Conservation (phyloP, 2,797 vertebrate genomes). For the Synanceia verrucosa region DNA sequence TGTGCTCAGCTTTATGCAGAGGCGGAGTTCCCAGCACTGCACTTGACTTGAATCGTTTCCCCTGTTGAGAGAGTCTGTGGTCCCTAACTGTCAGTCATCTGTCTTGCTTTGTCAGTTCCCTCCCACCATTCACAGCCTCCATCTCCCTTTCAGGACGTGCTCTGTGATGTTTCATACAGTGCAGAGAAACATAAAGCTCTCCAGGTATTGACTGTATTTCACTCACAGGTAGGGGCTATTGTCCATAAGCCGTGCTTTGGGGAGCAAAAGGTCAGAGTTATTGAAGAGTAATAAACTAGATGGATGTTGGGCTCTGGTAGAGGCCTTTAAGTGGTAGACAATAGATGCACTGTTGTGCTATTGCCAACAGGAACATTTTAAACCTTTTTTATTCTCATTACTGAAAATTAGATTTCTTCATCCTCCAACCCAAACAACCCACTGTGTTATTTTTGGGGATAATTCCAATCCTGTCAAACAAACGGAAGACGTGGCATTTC, state of each 20-base stretch:
- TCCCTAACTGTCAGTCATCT: constrained; percentile 63
- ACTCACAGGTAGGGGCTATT: constrained; percentile 53
- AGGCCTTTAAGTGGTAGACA: constrained; percentile 40
- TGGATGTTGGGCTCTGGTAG: constrained; percentile 18
- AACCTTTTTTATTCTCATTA: constrained; percentile 5
- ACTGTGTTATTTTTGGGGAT: constrained; percentile 1
- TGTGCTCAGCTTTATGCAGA: constrained; percentile 22
- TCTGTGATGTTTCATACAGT: constrained; percentile 20
- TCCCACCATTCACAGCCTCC: constrained; percentile 18
- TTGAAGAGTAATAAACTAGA: constrained; percentile 56
- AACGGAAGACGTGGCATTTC: constrained; percentile 14
- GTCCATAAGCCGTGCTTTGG: constrained; percentile 40
- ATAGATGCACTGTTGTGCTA: constrained; percentile 25
- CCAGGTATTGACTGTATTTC: constrained; percentile 56
- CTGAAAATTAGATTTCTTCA: not conserved
- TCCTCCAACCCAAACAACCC: too few species aligned
- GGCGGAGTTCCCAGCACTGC: constrained; percentile 34
- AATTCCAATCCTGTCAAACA: not conserved
- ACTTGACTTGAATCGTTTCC: constrained; percentile 60
- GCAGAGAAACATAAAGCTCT: constrained; percentile 44
- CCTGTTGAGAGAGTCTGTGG: constrained; percentile 29
- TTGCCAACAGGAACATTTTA: constrained; percentile 5
- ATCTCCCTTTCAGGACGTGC: constrained; percentile 21
- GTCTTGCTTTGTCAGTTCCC: constrained; percentile 56
- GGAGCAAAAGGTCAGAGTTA: constrained; percentile 57